Evolutionary conservation across 1,140 invertebrate species (phyloP).

Genomic region (Samia ricini): DNA sequence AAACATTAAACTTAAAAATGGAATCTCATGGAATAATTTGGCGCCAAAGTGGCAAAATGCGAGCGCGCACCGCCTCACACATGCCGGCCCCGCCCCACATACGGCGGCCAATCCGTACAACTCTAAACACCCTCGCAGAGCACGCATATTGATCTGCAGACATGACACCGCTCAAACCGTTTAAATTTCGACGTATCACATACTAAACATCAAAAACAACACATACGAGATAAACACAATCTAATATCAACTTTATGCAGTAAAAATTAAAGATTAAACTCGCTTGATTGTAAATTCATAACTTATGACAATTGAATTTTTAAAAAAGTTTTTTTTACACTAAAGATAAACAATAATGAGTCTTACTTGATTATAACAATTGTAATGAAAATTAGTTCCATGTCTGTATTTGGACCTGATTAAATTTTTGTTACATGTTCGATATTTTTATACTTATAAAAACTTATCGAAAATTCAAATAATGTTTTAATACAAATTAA

Average conservation of each 20-base stretch:
- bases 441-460: no score
- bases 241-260: conserved; percentile 27
- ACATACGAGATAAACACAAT: conserved; percentile 40
- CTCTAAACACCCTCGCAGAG: conserved; percentile 65
- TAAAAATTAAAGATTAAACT: conserved; percentile 26
- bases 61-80: conserved; percentile 61
- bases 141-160: conserved; percentile 76
- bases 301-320: not conserved
- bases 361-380: no score
- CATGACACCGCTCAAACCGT: conserved; percentile 71
- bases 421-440: no score
- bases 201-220: conserved; percentile 74
- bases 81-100: conserved; percentile 63
- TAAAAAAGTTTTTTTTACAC: not conserved
- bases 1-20: conserved; percentile 1
- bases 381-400: no score
- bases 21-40: not conserved
- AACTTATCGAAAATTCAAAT: no score
- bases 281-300: not conserved
- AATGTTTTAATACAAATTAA: no score
- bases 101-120: conserved; percentile 64
- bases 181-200: conserved; percentile 76
- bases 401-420: no score
- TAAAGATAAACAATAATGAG: not conserved
- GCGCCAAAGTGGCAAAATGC: conserved; percentile 32